Base-by-base conservation (phyloP, 2,113 vertebrate species). In the Corythornis madagascariensis region DNA sequence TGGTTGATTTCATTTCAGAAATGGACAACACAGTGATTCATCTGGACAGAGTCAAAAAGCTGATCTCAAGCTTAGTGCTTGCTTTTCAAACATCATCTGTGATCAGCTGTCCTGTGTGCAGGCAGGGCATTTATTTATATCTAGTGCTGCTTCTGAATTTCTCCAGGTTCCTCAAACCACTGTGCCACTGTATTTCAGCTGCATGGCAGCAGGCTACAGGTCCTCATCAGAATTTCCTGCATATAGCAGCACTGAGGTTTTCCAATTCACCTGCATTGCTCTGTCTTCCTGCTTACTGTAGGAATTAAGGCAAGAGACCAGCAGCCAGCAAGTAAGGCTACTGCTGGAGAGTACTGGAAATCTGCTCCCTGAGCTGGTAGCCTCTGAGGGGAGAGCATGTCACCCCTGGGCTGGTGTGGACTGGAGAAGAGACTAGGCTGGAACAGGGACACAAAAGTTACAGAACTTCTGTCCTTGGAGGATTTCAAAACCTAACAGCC, bases 1-100 rank as follows among this genome's bases (percentile, higher is more conserved):
- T 73, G 80, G 56, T 52, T 90, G 88, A 78, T 91, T 95, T 94
- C 45, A 85, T 95, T 95, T 92, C 85, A 69, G 80, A 56, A 92
- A 81, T 63, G 71, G 90, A 43, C 88, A 93, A 35, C 14, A 19
- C 73, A 26, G 0, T 91, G 88, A 93, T 91, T 95, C 92, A 93
- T 87, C 80, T 24, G 1, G 85, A 42, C 66, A 75, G 71, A 84
- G 77, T 93, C 92, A 85, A 88, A 92, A 52, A 77, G 87, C 91
- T 95, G 93, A 75, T 76, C 89, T 73, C 78, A 55, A 52, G 85
- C 87, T 71, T 6, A 71, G 75, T 22, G 28, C 73, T 92, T 26
- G 4, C 71, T 83, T 94, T 77, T 87, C 80, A 81, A 40, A 69
- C 85, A 12, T 2, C 57, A 40, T 19, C 83, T 82, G 4, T 31